Conservation (phyloP, 2,888 invertebrate species). For the Amaurobius ferox region DNA sequence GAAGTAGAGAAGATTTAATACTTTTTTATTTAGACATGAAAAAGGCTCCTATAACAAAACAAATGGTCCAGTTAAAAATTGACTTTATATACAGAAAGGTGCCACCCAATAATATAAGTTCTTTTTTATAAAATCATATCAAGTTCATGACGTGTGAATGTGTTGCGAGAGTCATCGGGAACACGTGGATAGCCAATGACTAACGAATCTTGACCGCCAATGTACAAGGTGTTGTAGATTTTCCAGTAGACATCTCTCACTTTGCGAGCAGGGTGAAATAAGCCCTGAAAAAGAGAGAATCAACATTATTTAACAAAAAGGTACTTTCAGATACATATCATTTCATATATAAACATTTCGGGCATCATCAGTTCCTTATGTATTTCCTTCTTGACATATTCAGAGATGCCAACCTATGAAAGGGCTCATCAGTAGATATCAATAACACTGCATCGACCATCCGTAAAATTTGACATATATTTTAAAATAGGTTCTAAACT, state of each 20-base stretch:
- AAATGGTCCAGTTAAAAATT: conserved; percentile 9
- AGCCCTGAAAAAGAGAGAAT: conserved; percentile 83
- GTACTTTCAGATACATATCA: not conserved
- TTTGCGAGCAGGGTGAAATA: conserved; percentile 99
- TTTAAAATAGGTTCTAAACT: too few species aligned
- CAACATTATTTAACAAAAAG: conserved; percentile 8
- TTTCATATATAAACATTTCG: too few species aligned
- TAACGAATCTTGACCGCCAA: conserved; percentile 98
- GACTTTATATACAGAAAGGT: not conserved
- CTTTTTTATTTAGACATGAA: too few species aligned
- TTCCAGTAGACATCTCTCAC: conserved; percentile 99
- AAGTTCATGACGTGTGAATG: conserved; percentile 94
- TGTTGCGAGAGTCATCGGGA: conserved; percentile 92
- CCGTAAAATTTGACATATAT: too few species aligned
- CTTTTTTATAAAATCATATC: conserved; percentile 89
- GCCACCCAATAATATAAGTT: not conserved
- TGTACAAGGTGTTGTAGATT: conserved; percentile 98
- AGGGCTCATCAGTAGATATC: too few species aligned
- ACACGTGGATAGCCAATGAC: conserved; percentile 98
- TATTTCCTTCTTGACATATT: too few species aligned
- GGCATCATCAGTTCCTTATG: too few species aligned
- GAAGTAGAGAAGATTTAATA: too few species aligned
- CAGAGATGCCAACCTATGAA: too few species aligned
- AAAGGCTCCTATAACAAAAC: not conserved
- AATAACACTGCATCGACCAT: too few species aligned